Conservation (phyloP, 2,113 vertebrate genomes). For the Meleagris gallopavo region DNA sequence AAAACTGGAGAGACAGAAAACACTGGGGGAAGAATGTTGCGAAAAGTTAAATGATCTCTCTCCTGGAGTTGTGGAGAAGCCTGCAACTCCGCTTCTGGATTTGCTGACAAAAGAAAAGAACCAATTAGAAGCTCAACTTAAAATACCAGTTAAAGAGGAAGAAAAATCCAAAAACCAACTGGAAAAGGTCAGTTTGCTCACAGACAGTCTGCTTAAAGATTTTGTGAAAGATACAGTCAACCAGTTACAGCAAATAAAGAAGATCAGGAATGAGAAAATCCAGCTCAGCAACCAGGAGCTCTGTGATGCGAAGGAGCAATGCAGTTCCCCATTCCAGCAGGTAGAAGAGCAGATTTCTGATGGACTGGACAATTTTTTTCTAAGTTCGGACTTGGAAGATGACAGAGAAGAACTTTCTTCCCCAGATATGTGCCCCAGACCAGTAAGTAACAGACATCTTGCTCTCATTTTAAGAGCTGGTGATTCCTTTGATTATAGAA, state of each 20-base stretch:
- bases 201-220: conserved; percentile 85
- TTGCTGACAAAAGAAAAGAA: conserved; percentile 80
- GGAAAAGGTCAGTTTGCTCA: conserved; percentile 79
- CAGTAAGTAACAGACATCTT: conserved; percentile 82
- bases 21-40: conserved; percentile 60
- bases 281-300: conserved; percentile 79
- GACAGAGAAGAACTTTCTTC: conserved; percentile 92
- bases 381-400: conserved; percentile 77
- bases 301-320: conserved; percentile 60
- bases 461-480: background rate
- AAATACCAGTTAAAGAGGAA: conserved; percentile 57
- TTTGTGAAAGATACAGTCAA: conserved; percentile 87
- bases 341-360: conserved; percentile 69
- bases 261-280: conserved; percentile 88
- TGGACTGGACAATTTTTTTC: conserved; percentile 76
- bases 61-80: conserved; percentile 58
- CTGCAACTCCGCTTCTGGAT: conserved; percentile 81
- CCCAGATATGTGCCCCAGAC: conserved; percentile 89
- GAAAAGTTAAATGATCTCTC: conserved; percentile 67
- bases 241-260: conserved; percentile 89
- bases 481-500: background rate
- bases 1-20: conserved; percentile 71
- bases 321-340: background rate
- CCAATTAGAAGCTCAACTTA: conserved; percentile 77
- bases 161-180: conserved; percentile 67